Base-by-base conservation (phyloP, 2,113 vertebrate species). In the Holacanthus passer region DNA sequence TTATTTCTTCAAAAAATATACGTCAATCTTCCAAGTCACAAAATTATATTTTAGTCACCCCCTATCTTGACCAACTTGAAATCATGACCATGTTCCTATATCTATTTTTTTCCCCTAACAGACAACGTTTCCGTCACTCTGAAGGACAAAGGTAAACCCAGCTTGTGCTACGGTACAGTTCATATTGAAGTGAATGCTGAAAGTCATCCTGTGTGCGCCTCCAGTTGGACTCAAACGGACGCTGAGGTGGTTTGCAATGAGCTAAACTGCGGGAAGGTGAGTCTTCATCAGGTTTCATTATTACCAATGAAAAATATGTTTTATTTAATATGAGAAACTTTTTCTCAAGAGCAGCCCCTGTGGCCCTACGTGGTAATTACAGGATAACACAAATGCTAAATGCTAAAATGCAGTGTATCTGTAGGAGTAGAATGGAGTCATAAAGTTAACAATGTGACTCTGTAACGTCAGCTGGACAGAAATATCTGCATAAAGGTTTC, bases 161-260 rank as follows among this genome's bases (percentile, higher is more conserved):
- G 24, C 13, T 3, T 1, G 0, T 95, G 94, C 77, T 87, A 59
- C 6, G 92, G 92, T 5, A 0, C 0, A 1, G 89, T 93, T 24
- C 2, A 80, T 3, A 13, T 91, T 0, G 0, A 12, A 1, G 8
- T 22, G 2, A 72, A 82, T 10, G 0, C 0, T 0, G 0, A 0
- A 0, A 0, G 0, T 9, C 7, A 4, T 0, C 7, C 73, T 3
- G 92, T 95, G 32, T 95, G 94, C 6, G 50, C 0, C 22, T 6
- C 37, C 2, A 0, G 0, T 0, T 83, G 79, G 86, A 11, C 0
- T 0, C 0, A 0, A 0, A 0, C 0, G 0, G 22, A 87, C 0
- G 60, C 83, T 13, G 0, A 45, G 0, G 37, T 91, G 52, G 90
- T 94, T 2, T 95, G 95, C 79, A 31, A 0, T 1, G 91, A 94